Evolutionary conservation across 2,888 invertebrate species (phyloP), one percentile per base, ranked within the genome.

Genomic region (Cistogaster globosa): DNA sequence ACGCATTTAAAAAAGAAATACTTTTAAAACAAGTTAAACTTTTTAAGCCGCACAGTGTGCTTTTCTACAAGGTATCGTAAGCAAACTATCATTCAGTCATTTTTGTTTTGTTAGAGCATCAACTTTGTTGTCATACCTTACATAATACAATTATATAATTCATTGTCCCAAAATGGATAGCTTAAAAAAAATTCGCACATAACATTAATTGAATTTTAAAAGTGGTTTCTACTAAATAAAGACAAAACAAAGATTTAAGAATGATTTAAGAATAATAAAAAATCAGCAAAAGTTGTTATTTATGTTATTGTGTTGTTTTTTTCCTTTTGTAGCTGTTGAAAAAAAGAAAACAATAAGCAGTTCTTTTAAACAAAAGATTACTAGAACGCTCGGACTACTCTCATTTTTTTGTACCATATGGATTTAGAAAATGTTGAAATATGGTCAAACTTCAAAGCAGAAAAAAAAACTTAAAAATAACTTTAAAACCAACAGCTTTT

Each of bases 401-500:
- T 69, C 16, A 22, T 67, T 77, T 45, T n/a, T 16, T 45, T 72
- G n/a, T 60, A 20, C 32, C 36, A 53, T 58, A 72, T 18, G 38
- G 45, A 57, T 26, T 62, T 55, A 32, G 12, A 58, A 72, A 63
- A 55, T 68, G 18, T 53, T 62, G 20, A 72, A 79, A 71, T 63
- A 74, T 74, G 83, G 74, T 55, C 42, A 76, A 65, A 20, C 26
- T 42, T 55, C 63, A 18, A 71, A 76, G 51, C 48, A 58, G 51
- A 48, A 67, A 68, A 58, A 58, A 48, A 67, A 74, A 83, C 67
- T 2, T 83, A 68, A 83, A 78, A 83, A 74, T 57, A 58, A 68
- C 74, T 83, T 83, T 60, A 26, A 16, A 63, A 45, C 16, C 8
- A 45, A 22, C 22, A 60, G 2, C 20, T 45, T 11, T 32, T n/a